phyloP scores from a whole-genome alignment of 92 coral and sea anemone species.

The Diadumene lineata region DNA sequence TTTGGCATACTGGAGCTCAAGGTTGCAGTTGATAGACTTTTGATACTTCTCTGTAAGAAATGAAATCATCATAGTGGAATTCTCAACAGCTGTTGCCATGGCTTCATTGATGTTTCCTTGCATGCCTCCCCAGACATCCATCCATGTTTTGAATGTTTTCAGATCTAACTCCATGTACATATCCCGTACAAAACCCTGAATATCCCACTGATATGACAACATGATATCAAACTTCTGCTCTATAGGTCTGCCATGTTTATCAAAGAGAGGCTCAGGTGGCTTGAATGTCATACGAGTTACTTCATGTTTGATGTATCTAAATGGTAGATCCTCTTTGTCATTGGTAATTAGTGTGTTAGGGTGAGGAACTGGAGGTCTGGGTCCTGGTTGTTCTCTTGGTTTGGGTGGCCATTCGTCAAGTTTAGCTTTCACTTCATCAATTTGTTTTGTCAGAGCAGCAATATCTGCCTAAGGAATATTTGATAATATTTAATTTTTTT shows the following conservation, averaged over 20 bases:
- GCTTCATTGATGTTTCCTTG: constrained; percentile 80
- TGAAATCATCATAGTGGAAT: constrained; percentile 57
- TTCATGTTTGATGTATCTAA: constrained; percentile 68
- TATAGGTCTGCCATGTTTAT: constrained; percentile 66
- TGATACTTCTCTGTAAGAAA: constrained; percentile 78
- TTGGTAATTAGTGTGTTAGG: constrained; percentile 45
- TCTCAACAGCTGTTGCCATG: constrained; percentile 89
- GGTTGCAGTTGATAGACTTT: constrained; percentile 76
- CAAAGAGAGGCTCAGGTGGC: constrained; percentile 84
- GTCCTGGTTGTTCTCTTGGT: constrained; percentile 47
- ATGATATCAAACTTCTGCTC: constrained; percentile 78
- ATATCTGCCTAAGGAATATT: constrained; percentile 46
- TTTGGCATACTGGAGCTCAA: constrained; percentile 74
- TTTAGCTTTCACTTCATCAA: constrained; percentile 48
- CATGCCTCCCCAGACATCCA: constrained; percentile 92
- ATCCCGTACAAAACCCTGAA: constrained; percentile 73
- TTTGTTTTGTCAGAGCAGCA: constrained; percentile 57
- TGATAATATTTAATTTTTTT: background rate
- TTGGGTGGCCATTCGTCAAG: constrained; percentile 70
- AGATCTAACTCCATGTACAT: constrained; percentile 80
- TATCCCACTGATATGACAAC: constrained; percentile 83
- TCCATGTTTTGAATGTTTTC: constrained; percentile 74
- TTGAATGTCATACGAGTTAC: constrained; percentile 77
- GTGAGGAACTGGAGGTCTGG: constrained; percentile 33
- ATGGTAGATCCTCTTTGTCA: constrained; percentile 47